Conservation (phyloP, 2,888 invertebrate species). For the Gymnocheta viridis region DNA sequence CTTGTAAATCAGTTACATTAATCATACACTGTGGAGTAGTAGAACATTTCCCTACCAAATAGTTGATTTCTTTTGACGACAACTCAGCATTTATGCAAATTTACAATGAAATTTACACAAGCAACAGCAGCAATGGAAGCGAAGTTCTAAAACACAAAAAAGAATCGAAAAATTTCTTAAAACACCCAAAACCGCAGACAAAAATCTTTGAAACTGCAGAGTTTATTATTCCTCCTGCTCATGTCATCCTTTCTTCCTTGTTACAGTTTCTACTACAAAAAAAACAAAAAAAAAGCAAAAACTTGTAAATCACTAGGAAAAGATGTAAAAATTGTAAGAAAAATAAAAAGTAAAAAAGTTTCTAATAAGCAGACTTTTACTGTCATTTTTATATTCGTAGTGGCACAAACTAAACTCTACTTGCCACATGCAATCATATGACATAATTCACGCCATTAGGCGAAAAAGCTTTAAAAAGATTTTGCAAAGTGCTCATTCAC, state of each 20-base stretch:
- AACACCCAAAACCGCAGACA: constrained; percentile 48
- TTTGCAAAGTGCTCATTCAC: constrained; percentile 10
- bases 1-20: constrained; percentile 41
- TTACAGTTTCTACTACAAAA: background rate
- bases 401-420: constrained; percentile 58
- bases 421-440: constrained; percentile 69
- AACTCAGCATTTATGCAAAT: constrained; percentile 70
- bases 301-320: constrained; percentile 20
- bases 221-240: constrained; percentile 9
- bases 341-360: constrained; percentile 25
- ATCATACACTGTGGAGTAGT: constrained; percentile 24
- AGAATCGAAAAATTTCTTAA: constrained; percentile 24
- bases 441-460: constrained; percentile 70
- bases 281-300: constrained; percentile 25
- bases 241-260: background rate
- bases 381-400: constrained; percentile 56
- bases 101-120: constrained; percentile 60
- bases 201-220: constrained; percentile 40
- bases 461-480: constrained; percentile 66
- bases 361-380: constrained; percentile 63
- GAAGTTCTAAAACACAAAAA: constrained; percentile 12
- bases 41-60: constrained; percentile 46
- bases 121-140: constrained; percentile 49
- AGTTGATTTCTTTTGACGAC: constrained; percentile 63
- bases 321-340: constrained; percentile 1